Conservation (phyloP, 2,888 invertebrate species). For the Ormyrus thymus region DNA sequence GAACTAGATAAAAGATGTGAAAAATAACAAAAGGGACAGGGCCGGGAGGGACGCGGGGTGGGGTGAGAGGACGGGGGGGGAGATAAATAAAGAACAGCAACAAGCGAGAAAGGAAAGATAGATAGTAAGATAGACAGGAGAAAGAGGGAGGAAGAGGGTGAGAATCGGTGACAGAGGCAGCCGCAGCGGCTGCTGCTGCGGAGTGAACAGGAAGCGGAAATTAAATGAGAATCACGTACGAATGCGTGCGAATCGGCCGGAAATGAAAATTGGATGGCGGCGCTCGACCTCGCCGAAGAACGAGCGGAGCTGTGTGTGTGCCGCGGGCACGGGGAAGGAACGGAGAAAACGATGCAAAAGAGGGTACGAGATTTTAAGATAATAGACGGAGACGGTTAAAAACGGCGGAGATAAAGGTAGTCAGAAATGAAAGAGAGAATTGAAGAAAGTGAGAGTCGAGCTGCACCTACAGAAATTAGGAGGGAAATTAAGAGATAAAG, state of each 20-base stretch:
- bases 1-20: slow-evolving; percentile 19
- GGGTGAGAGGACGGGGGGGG: neutral
- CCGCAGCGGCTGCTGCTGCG: slow-evolving; percentile 21
- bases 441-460: slow-evolving; percentile 8
- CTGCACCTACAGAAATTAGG: neutral
- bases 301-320: slow-evolving; percentile 12
- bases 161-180: slow-evolving; percentile 32
- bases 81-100: slow-evolving; percentile 45
- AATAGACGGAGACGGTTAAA: slow-evolving; percentile 12
- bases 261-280: slow-evolving; percentile 63
- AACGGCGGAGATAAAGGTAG: slow-evolving; percentile 13
- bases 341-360: slow-evolving; percentile 4
- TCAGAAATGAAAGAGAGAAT: slow-evolving; percentile 29
- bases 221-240: slow-evolving; percentile 62
- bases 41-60: neutral
- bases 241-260: slow-evolving; percentile 57
- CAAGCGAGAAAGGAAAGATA: neutral
- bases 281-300: neutral
- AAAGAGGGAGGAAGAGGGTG: neutral
- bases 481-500: slow-evolving; percentile 1
- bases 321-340: neutral
- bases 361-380: slow-evolving; percentile 32
- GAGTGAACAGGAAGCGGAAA: slow-evolving; percentile 61
- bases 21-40: slow-evolving; percentile 16
- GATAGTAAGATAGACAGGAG: neutral